Evolutionary conservation across 1,140 invertebrate species (phyloP).

Genomic region (Drosophila novamexicana): DNA sequence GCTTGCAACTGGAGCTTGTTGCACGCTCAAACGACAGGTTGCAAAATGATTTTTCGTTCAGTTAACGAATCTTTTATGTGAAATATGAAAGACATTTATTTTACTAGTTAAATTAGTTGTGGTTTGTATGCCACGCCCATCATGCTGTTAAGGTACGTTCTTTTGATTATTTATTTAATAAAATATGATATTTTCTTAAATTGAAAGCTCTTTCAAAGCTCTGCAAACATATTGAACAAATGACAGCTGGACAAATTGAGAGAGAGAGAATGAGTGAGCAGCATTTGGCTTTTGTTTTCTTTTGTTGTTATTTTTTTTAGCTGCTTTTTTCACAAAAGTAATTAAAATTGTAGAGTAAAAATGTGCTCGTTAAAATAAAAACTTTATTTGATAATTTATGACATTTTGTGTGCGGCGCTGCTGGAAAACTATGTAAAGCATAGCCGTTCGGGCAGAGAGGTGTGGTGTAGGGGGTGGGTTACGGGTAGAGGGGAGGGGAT

Average conservation of each 20-base stretch:
- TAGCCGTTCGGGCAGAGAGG: neutral
- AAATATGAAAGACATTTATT: neutral
- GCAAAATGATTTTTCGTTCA: neutral
- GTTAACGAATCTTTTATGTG: too few relatives aligned
- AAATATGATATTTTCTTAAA: neutral
- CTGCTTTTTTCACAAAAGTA: constrained; percentile 8
- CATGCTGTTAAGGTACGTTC: neutral
- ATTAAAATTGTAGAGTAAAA: constrained; percentile 30
- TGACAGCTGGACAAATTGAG: neutral
- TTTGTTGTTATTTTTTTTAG: neutral
- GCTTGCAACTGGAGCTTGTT: neutral
- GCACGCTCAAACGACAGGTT: neutral
- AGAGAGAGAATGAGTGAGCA: neutral
- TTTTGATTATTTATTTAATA: constrained; percentile 7
- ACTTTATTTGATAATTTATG: constrained; percentile 76
- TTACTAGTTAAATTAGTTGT: neutral
- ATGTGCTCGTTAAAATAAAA: constrained; percentile 60
- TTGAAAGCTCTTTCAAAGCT: neutral
- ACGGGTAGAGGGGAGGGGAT: neutral
- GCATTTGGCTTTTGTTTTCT: constrained; percentile 2
- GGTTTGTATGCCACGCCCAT: too few relatives aligned
- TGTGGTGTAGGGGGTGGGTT: too few relatives aligned
- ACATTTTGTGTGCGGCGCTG: constrained; percentile 49
- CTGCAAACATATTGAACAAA: neutral
- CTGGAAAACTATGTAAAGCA: constrained; percentile 61